Conservation (phyloP, 2,797 vertebrate species). For the Orestias chungarensis region DNA sequence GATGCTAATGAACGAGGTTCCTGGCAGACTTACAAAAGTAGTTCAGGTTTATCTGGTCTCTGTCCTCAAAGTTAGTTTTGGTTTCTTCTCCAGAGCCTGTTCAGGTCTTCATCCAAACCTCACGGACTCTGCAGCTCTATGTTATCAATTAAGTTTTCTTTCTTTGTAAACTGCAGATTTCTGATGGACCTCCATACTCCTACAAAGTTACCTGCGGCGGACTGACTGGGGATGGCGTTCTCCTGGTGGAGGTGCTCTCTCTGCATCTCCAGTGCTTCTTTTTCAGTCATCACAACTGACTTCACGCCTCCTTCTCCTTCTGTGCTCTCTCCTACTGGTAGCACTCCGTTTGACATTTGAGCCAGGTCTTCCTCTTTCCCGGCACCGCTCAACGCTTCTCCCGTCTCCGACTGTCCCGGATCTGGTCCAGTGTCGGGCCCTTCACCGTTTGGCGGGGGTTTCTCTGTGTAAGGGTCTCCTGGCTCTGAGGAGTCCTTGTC, state of each 20-base stretch:
- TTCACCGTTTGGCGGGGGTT: slow-evolving; percentile 19
- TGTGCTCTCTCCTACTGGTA: slow-evolving; percentile 13
- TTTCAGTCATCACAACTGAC: slow-evolving; percentile 48
- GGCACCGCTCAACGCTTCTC: slow-evolving; percentile 27
- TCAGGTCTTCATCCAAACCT: slow-evolving; percentile 16
- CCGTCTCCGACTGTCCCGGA: slow-evolving; percentile 11
- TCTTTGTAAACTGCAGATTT: slow-evolving; percentile 87
- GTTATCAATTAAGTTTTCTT: slow-evolving; percentile 90
- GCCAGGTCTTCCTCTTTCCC: neutral
- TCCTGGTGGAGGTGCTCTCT: slow-evolving; percentile 64
- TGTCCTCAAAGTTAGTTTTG: neutral
- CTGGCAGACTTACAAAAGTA: slow-evolving; percentile 8
- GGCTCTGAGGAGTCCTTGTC: slow-evolving; percentile 67
- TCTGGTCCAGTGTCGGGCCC: neutral
- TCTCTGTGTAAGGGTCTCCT: slow-evolving; percentile 65
- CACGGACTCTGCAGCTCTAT: slow-evolving; percentile 93
- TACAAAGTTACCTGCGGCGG: slow-evolving; percentile 84
- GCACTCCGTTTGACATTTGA: slow-evolving; percentile 24
- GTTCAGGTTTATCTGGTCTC: slow-evolving; percentile 11
- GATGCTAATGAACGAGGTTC: slow-evolving; percentile 17
- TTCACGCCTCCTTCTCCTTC: slow-evolving; percentile 14
- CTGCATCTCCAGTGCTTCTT: slow-evolving; percentile 61
- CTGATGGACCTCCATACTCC: slow-evolving; percentile 91
- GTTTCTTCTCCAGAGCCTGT: neutral
- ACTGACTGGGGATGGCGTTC: slow-evolving; percentile 32